phyloP scores from a whole-genome alignment of 2,888 invertebrate genomes.

The Entomobrya multifasciata region DNA sequence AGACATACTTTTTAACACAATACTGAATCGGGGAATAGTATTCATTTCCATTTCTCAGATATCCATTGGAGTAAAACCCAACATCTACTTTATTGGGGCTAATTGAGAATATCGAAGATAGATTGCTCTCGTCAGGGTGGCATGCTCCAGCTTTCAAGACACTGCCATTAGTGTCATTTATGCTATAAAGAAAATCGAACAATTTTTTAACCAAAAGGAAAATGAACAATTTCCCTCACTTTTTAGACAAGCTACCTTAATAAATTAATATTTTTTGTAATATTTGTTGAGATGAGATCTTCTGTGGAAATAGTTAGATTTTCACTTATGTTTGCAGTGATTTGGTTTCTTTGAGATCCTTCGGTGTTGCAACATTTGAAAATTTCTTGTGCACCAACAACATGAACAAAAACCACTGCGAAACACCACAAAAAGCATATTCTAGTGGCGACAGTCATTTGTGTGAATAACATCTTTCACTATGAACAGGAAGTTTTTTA shows the following conservation, averaged over 20 bases:
- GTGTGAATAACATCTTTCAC: background rate
- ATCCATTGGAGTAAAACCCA: slow-evolving; percentile 37
- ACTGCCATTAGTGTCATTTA: too few relatives aligned
- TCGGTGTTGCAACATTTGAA: slow-evolving; percentile 13
- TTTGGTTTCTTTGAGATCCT: background rate
- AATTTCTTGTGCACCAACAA: background rate
- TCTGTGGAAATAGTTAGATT: background rate
- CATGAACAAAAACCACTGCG: background rate
- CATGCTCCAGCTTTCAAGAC: too few relatives aligned
- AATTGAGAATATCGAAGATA: slow-evolving; percentile 32
- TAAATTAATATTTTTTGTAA: background rate
- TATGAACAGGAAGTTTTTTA: background rate
- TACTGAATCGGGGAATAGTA: slow-evolving; percentile 42
- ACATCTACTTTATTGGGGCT: slow-evolving; percentile 12
- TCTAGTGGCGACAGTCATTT: background rate
- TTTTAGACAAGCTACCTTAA: background rate
- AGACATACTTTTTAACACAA: slow-evolving; percentile 40
- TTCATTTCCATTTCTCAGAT: slow-evolving; percentile 21
- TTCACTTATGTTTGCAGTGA: background rate
- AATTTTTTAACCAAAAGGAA: too few relatives aligned
- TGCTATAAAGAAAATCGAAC: too few relatives aligned
- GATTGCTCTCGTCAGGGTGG: slow-evolving; percentile 19
- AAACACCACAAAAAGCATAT: background rate
- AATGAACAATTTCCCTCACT: too few relatives aligned
- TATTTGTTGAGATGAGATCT: slow-evolving; percentile 14